Conservation (phyloP, 2,113 vertebrate species). For the Oceanites oceanicus region DNA sequence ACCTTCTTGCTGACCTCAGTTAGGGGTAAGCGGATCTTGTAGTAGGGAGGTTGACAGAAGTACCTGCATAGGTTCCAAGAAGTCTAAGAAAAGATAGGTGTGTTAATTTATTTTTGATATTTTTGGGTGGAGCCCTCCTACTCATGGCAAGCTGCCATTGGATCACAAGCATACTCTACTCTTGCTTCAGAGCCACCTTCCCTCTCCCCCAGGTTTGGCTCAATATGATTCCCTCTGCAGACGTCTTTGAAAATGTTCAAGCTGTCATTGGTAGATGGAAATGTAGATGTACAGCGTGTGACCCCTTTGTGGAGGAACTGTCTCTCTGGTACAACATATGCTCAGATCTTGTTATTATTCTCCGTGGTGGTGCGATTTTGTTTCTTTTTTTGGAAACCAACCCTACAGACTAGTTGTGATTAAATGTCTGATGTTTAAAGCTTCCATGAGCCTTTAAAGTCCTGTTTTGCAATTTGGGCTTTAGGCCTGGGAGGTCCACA, state of each 20-base stretch:
- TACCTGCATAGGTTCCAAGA: slow-evolving; percentile 50
- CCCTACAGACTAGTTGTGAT: slow-evolving; percentile 33
- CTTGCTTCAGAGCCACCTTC: slow-evolving; percentile 31
- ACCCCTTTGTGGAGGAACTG: slow-evolving; percentile 5
- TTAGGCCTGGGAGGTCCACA: slow-evolving; percentile 33
- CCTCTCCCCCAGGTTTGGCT: slow-evolving; percentile 42
- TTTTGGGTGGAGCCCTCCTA: slow-evolving; percentile 55
- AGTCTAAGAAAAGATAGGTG: slow-evolving; percentile 56
- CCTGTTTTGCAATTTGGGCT: slow-evolving; percentile 47
- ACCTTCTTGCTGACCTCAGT: not conserved
- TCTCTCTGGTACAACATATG: not conserved
- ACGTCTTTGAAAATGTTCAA: slow-evolving; percentile 47
- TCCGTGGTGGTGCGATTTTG: slow-evolving; percentile 12
- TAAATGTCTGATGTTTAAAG: slow-evolving; percentile 57
- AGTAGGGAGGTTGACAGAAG: not conserved
- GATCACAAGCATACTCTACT: not conserved
- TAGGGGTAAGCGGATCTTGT: not conserved
- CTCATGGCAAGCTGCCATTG: slow-evolving; percentile 49
- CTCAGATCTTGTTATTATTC: slow-evolving; percentile 50
- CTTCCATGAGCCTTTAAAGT: slow-evolving; percentile 64
- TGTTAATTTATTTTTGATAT: slow-evolving; percentile 65
- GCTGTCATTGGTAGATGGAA: slow-evolving; percentile 28
- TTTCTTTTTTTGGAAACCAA: slow-evolving; percentile 63
- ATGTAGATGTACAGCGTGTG: slow-evolving; percentile 24
- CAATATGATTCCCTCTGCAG: not conserved